Evolutionary conservation across 2,113 vertebrate species (phyloP).

Genomic region (Chiloscyllium plagiosum): DNA sequence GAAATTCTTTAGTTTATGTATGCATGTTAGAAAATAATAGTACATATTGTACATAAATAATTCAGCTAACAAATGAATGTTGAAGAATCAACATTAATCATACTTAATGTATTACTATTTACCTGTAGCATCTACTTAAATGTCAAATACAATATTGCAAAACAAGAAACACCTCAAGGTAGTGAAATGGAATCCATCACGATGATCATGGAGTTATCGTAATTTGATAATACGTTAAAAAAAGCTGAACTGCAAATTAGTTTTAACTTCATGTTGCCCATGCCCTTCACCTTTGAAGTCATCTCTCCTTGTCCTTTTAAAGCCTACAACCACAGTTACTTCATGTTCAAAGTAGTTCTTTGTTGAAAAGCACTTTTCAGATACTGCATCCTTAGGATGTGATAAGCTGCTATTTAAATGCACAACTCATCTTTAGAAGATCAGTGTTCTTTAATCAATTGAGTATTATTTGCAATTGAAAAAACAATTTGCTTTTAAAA

Average conservation of each 20-base stretch:
- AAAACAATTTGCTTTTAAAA: neutral
- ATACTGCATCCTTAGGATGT: neutral
- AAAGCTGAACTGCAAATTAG: neutral
- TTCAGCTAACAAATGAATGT: neutral
- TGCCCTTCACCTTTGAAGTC: neutral
- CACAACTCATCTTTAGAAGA: neutral
- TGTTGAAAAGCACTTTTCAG: neutral
- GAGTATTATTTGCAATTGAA: neutral
- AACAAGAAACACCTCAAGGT: neutral
- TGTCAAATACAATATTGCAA: neutral
- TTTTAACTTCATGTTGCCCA: neutral
- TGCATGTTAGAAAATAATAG: neutral
- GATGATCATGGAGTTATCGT: neutral
- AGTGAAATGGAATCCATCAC: neutral
- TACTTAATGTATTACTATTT: neutral
- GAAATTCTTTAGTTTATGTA: neutral
- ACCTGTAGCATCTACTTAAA: neutral
- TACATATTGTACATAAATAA: neutral
- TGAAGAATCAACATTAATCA: neutral
- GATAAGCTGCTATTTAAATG: neutral
- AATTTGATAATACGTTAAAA: neutral
- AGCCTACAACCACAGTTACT: neutral
- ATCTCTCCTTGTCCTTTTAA: neutral
- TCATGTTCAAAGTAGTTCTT: neutral
- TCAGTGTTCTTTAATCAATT: neutral